A percentile compares a stretch with the other conserved stretches of the same genome.
Evolutionary conservation across 2,797 vertebrate species (phyloP).

Genomic region (Rallus crepitans): DNA sequence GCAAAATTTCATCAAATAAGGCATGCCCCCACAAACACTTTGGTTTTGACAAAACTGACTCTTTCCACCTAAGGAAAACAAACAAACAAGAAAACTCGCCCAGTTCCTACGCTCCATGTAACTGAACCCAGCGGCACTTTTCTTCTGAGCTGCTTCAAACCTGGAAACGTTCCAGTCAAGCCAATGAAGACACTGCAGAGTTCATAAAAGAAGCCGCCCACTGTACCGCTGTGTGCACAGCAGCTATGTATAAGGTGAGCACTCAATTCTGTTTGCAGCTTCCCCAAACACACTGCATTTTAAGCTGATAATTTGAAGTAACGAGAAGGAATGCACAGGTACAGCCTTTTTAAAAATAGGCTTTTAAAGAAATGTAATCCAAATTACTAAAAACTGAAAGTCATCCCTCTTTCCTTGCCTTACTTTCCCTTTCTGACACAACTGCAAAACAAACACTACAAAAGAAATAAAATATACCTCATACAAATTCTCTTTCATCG

Average conservation of each 20-base stretch:
- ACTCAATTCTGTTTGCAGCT: not conserved
- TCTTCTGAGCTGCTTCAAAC: not conserved
- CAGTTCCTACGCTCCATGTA: not conserved
- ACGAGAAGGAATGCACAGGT: not conserved
- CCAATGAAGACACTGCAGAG: not conserved
- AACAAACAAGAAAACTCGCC: not conserved
- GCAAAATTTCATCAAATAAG: not conserved
- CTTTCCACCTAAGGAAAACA: not conserved
- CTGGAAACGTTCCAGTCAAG: constrained; percentile 6
- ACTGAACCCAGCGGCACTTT: not conserved
- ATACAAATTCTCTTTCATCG: not conserved
- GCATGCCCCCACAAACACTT: not conserved
- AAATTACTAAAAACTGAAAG: not conserved
- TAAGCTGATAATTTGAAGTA: not conserved
- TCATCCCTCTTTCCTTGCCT: not conserved
- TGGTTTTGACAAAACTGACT: not conserved
- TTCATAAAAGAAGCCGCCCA: not conserved
- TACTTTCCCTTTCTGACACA: not conserved
- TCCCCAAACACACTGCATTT: not conserved
- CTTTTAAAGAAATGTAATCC: not conserved
- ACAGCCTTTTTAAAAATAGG: not conserved
- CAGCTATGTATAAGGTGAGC: not conserved
- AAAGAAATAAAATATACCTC: not conserved
- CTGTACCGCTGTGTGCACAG: not conserved
- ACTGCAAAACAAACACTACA: not conserved